Evolutionary conservation across 2,113 vertebrate genomes (phyloP), one percentile per base, ranked within the genome.

Genomic region (Bos indicus): DNA sequence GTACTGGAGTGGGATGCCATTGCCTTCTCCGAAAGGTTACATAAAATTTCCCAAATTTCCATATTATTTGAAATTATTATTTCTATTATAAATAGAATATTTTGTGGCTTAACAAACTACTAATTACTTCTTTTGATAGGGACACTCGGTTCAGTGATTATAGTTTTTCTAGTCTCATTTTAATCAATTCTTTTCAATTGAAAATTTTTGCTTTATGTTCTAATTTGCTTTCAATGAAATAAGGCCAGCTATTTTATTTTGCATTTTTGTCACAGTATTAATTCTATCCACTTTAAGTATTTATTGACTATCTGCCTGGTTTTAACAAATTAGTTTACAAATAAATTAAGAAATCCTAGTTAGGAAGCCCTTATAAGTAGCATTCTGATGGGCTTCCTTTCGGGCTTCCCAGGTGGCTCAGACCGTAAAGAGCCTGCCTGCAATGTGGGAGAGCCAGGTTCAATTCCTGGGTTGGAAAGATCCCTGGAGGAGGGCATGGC

Each of bases 61-160:
- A 33, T 14, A 13, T 26, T 51, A 59, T 82, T 96, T 91, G 19
- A 96, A 88, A 94, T 67, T 46, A 90, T 28, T 78, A 7, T 62
- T 30, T 88, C 30, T 77, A 14, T 40, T 43, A n/a, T 59, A 90
- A 80, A 90, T 46, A 86, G 52, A 93, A 90, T 94, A 36, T 59
- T 91, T 77, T 62, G 28, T 82, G 33, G 4, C 25, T 7, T 74
- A 89, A n/a, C 67, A 84, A 93, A 88, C 36, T 67, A 56, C 5
- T 71, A 90, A 57, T 85, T 89, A 59, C 89, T 93, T 91, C 40
- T 97, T 57, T 80, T 87, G 21, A 91, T 87, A 77, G 94, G 40
- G 21, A 64, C 8, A 89, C 7, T 90, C 10, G 6, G 78, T 2
- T 77, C 33, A 51, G 30, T 48, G 10, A 67, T 92, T 91, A 85